Evolutionary conservation across 2,797 vertebrate genomes (phyloP), one percentile per base, ranked within the genome.

Genomic region (Pachyuromys duprasi): DNA sequence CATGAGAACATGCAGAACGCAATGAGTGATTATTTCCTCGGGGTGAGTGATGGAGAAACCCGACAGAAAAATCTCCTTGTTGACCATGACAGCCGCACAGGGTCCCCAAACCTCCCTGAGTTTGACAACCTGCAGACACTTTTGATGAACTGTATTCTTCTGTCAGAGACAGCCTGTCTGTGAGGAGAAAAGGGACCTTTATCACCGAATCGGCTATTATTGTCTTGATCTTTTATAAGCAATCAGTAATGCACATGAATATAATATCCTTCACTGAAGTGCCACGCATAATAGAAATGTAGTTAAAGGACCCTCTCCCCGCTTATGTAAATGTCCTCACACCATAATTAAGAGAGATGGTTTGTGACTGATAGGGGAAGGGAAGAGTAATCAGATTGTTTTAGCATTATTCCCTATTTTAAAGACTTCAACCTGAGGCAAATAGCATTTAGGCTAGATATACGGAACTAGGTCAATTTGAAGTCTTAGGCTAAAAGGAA

Each of bases 71-170:
- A 98, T 98, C 98, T 99, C 99, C 99, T 99, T 99, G 99, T 99
- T 99, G 99, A 99, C 99, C 98, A 98, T 98, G 98, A 98, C 98
- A 98, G 99, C 98, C 98, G 98, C 96, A 84, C 98, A 98, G 99
- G 98, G 97, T 98, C 98, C 98, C 98, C 98, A 98, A 98, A 98
- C 99, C 98, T 98, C 98, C 98, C 98, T 57, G 98, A 98, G 98
- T 99, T 99, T 99, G 99, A 99, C 99, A 99, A 99, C 99, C 99
- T 99, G 99, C 98, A 99, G 99, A 99, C 99, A 99, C 99, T 98
- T 99, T 98, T 99, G 99, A 99, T 98, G 99, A 99, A 99, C 98
- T 98, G 98, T 99, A 99, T 99, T 99, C 99, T 99, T 99, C 98
- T 98, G 98, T 98, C 98, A 99, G 99, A 99, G 99, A 99, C 99